phyloP scores from a whole-genome alignment of 2,113 vertebrate species.

The Oxygymnocypris stewartii region DNA sequence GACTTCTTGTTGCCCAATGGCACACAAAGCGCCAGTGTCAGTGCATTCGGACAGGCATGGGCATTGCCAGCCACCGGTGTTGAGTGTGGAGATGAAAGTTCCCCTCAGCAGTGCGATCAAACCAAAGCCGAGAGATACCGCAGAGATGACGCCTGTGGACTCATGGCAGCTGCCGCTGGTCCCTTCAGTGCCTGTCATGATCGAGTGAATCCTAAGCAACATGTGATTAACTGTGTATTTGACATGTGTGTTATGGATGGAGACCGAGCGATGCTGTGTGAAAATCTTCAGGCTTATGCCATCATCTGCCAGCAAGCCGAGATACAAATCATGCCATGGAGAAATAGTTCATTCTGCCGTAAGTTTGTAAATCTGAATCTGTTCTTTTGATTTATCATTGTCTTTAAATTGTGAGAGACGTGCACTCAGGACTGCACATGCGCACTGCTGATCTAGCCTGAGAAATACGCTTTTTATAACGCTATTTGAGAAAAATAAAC shows the following conservation, averaged over 20 bases:
- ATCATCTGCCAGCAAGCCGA: constrained; percentile 74
- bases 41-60: constrained; percentile 69
- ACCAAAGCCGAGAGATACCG: constrained; percentile 45
- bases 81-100: constrained; percentile 55
- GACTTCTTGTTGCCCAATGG: constrained; percentile 70
- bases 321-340: constrained; percentile 72
- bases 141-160: constrained; percentile 61
- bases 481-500: no score
- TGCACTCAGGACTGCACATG: no score
- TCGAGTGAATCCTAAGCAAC: constrained; percentile 59
- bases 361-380: constrained; percentile 58
- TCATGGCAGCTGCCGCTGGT: constrained; percentile 62
- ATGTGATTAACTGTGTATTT: constrained; percentile 69
- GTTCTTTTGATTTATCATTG: not conserved
- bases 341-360: constrained; percentile 78
- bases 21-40: not conserved
- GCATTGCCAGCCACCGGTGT: constrained; percentile 55
- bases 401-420: not conserved
- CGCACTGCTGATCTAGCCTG: no score
- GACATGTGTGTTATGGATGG: constrained; percentile 64
- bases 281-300: constrained; percentile 76
- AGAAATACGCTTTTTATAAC: no score
- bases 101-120: constrained; percentile 55
- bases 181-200: constrained; percentile 72
- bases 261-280: constrained; percentile 69